Base-by-base conservation (phyloP, 2,888 invertebrate species). In the Erebia palarica region DNA sequence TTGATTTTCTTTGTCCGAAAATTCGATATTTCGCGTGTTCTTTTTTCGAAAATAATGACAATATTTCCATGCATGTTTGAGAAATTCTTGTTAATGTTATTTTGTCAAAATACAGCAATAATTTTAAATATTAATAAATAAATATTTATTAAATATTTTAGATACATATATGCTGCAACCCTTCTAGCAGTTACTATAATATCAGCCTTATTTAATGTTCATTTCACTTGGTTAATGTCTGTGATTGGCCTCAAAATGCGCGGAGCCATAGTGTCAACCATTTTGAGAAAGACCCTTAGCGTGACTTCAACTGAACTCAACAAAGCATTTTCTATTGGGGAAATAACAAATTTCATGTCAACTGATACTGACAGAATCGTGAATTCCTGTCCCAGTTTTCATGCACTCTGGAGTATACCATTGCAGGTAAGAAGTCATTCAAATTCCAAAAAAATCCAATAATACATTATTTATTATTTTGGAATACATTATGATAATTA, bases 321-420 rank as follows among this genome's bases (percentile, higher is more conserved):
- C 79, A 94, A 79, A 78, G 87, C 80, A 78, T 94, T 81, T 80
- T 94, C 94, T 14, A 94, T 96, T 57, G 99, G 99, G 0, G 97
- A 99, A 92, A 96, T 99, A 71, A 95, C 99, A 1, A 99, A 99
- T 89, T 97, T 98, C 79, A 98, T 99, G 97, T 99, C 98, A 47
- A 98, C 98, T 0, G 99, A 99, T 86, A 97, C 97, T 0, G 98
- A 99, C 85, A 95, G 99, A 78, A 97, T 99, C 77, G 97, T 98
- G 0, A 99, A 99, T 88, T 97, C 99, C 27, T 98, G 98, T 88
- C 96, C 98, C 3, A 98, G 98, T 89, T 99, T 99, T 86, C 99
- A 99, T 91, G 96, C 97, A 7, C 94, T 99, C 78, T 99, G 99
- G 99, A 99, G 98, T 88, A 96, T 99, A 83, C 99, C 99, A 8